Conservation (phyloP, 2,888 invertebrate species). For the Spilosoma lubricipeda region DNA sequence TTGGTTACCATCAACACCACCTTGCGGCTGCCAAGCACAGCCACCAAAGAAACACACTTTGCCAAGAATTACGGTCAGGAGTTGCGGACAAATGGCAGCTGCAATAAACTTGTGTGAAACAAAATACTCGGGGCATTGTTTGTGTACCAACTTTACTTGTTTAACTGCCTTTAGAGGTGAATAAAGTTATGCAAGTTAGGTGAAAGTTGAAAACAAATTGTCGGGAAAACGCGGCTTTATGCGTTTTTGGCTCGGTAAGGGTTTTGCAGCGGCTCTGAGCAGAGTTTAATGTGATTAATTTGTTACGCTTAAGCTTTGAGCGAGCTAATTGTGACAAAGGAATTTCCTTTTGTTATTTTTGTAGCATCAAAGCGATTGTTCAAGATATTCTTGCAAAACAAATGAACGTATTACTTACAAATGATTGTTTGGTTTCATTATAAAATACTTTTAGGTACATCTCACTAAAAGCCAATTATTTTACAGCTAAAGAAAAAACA, state of each 20-base stretch:
- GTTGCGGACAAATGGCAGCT: constrained; percentile 49
- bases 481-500: neutral
- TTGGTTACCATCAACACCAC: constrained; percentile 40
- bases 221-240: constrained; percentile 34
- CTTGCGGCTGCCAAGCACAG: constrained; percentile 43
- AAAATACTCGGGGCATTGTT: constrained; percentile 50
- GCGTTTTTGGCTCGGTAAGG: constrained; percentile 40
- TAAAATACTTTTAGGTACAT: no score
- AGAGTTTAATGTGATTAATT: constrained; percentile 23
- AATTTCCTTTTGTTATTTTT: constrained; percentile 7
- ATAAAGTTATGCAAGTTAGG: constrained; percentile 52
- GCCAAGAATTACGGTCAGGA: constrained; percentile 50
- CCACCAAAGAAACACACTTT: constrained; percentile 50
- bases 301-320: constrained; percentile 17
- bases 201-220: constrained; percentile 46
- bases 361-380: neutral
- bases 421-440: no score
- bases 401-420: neutral
- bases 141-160: constrained; percentile 47
- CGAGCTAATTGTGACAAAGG: constrained; percentile 18
- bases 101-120: constrained; percentile 50
- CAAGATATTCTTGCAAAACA: neutral
- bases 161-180: constrained; percentile 52
- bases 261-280: constrained; percentile 28
- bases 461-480: no score